Base-by-base conservation (phyloP, 2,113 vertebrate species). In the Capreolus pygargus region DNA sequence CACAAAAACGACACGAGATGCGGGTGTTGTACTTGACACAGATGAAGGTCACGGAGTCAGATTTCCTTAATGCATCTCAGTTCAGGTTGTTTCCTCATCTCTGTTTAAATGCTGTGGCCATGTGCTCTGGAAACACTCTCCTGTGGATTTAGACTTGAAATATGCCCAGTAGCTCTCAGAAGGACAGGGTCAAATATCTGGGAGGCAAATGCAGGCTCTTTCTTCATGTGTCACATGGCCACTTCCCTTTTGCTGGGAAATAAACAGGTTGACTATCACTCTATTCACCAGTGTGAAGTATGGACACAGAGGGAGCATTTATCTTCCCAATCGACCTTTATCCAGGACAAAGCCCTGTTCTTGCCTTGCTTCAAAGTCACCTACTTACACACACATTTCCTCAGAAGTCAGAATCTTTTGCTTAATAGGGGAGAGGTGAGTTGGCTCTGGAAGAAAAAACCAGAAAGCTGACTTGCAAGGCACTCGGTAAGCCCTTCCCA, bases 91-190 rank as follows among this genome's bases (percentile, higher is more conserved):
- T 91, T 83, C 78, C 94, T 54, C 67, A 25, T 90, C 84, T 95
- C 85, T 76, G 60, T 76, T 88, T 95, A 91, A 96, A 95, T 15
- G 81, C 87, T 83, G 30, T 7, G 74, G 86, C 54, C n/a, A 0
- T 74, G 92, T 76, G 89, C 60, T 85, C 95, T 67, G 39, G 50
- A 98, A 97, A 97, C 2, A 10, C 91, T 96, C 97, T 97, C 97
- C 79, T 94, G 96, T 91, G 97, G 93, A 90, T 98, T 97, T 90
- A 91, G 95, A 93, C 76, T 98, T 98, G 97, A 98, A 98, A 97
- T 98, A 98, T 97, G 89, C 95, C 96, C 10, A 0, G 86, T 61
- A 83, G 87, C 95, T 97, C 96, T 95, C 82, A 79, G 19, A 96
- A 96, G 94, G 94, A 91, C 83, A 91, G 98, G 90, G 64, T 94